Percentiles rank a stretch among this genome's conserved stretches.
phyloP scores from a whole-genome alignment of 1,140 invertebrate species.

The Trichonephila clavipes region DNA sequence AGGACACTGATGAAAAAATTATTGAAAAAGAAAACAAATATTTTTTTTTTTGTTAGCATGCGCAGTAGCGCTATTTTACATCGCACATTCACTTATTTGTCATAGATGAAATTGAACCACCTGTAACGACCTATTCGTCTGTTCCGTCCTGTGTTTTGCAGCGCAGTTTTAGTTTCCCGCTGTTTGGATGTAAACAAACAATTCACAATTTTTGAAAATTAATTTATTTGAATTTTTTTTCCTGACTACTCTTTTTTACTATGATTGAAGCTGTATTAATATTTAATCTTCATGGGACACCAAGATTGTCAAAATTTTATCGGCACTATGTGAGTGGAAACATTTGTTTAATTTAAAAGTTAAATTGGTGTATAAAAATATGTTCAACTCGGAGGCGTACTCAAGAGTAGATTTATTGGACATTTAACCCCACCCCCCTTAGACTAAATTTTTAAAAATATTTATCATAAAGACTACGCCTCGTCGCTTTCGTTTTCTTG shows the following conservation, averaged over 20 bases:
- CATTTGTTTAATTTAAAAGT: conserved; percentile 34
- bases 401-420: too few relatives aligned
- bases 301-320: conserved; percentile 98
- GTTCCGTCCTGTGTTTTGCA: not conserved
- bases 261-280: conserved; percentile 99
- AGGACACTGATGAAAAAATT: too few relatives aligned
- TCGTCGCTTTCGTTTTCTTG: too few relatives aligned
- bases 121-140: not conserved
- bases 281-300: conserved; percentile 99
- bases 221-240: not conserved
- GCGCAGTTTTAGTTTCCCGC: not conserved
- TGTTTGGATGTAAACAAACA: not conserved
- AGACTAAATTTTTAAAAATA: too few relatives aligned
- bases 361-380: not conserved
- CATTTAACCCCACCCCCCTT: too few relatives aligned
- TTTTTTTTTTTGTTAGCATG: not conserved
- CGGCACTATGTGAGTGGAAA: conserved; percentile 94
- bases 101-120: not conserved
- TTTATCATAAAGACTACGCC: too few relatives aligned
- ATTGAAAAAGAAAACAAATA: not conserved
- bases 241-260: not conserved
- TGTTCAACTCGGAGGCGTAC: not conserved
- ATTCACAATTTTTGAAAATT: not conserved
- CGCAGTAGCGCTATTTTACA: not conserved
- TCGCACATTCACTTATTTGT: not conserved